Evolutionary conservation across 2,797 vertebrate genomes (phyloP).

Genomic region (Coracias cyanogaster): DNA sequence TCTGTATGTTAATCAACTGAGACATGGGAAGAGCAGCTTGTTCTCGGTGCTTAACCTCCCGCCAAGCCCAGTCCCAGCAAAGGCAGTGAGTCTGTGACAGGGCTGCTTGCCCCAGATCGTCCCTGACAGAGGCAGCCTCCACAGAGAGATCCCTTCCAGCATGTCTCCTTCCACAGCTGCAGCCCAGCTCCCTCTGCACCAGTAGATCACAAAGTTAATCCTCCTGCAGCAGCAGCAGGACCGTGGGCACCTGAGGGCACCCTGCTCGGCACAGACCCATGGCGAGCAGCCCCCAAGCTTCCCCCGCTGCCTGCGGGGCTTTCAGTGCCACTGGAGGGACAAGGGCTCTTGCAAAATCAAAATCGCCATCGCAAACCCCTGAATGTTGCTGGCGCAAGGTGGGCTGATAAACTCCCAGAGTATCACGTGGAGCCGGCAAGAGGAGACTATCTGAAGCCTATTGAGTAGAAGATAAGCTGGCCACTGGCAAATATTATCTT

Average conservation of each 20-base stretch:
- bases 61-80: not conserved
- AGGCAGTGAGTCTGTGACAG: rapidly evolving
- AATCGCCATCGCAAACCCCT: not conserved
- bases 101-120: not conserved
- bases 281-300: not conserved
- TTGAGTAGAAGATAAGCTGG: slow-evolving; percentile 60
- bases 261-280: rapidly evolving
- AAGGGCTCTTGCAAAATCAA: not conserved
- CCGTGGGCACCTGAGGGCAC: rapidly evolving
- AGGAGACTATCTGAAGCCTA: slow-evolving; percentile 31
- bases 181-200: not conserved
- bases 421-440: slow-evolving; percentile 16
- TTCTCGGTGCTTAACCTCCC: not conserved
- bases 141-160: rapidly evolving
- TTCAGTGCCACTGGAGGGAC: not conserved
- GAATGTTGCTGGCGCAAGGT: slow-evolving; percentile 15
- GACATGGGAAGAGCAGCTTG: not conserved
- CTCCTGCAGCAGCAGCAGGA: not conserved
- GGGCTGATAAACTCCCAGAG: not conserved
- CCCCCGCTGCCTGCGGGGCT: rapidly evolving
- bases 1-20: not conserved
- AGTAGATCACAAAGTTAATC: not conserved
- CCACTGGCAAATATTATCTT: slow-evolving; percentile 47
- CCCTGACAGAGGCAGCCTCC: not conserved
- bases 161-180: not conserved